These are phyloP conservation scores for Parthenolecanium corni DNA, from an alignment of 2,888 invertebrate genomes.

Conservation along the genomic window DNA sequence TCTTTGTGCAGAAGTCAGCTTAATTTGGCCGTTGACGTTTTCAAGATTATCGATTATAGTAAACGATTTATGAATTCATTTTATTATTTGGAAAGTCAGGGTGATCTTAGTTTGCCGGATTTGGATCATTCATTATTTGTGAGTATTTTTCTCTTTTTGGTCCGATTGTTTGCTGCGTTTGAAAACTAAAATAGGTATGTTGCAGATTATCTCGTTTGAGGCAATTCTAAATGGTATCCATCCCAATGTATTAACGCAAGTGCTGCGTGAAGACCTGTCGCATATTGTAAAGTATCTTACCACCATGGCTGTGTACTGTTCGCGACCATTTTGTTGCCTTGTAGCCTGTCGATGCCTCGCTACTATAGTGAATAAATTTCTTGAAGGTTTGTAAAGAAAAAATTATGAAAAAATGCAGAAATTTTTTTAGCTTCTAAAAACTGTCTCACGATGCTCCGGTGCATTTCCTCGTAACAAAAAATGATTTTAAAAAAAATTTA, in stretches of 20 bases:
- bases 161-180: too few relatives aligned
- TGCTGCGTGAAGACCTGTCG: background rate
- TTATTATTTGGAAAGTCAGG: background rate
- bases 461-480: too few relatives aligned
- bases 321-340: constrained; percentile 8
- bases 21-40: background rate
- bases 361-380: constrained; percentile 13
- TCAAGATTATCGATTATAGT: constrained; percentile 6
- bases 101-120: background rate
- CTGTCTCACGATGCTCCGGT: too few relatives aligned
- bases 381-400: background rate
- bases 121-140: constrained; percentile 12
- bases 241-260: background rate
- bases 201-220: constrained; percentile 17
- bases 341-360: constrained; percentile 15
- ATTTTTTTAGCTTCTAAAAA: too few relatives aligned
- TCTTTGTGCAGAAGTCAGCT: background rate
- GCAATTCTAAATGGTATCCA: constrained; percentile 5
- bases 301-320: constrained; percentile 11
- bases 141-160: background rate
- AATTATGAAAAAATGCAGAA: too few relatives aligned
- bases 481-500: too few relatives aligned
- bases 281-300: constrained; percentile 7
- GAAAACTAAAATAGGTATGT: background rate
- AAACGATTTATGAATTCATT: constrained; percentile 19